phyloP scores from a whole-genome alignment of 2,797 vertebrate species.

The Gymnothorax javanicus region DNA sequence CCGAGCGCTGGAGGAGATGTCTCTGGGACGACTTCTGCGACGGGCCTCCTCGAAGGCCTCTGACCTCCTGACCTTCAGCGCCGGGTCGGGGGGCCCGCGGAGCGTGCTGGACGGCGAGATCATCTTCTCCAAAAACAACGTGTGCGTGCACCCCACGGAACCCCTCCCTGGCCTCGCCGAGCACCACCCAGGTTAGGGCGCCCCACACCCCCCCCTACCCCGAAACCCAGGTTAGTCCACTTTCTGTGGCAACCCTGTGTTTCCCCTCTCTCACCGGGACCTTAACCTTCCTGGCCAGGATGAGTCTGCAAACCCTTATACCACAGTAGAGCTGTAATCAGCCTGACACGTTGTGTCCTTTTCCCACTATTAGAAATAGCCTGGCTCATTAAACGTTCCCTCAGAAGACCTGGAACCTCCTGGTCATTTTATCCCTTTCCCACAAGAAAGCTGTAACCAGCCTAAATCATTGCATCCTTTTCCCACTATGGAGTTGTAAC shows the following conservation, averaged over 20 bases:
- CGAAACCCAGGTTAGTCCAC: not conserved
- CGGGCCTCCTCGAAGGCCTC: conserved; percentile 95
- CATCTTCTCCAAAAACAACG: conserved; percentile 98
- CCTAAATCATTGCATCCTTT: not conserved
- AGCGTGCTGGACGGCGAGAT: conserved; percentile 86
- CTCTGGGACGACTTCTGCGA: conserved; percentile 97
- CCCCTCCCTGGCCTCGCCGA: conserved; percentile 85
- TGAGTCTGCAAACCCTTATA: not conserved
- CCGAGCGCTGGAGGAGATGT: conserved; percentile 80
- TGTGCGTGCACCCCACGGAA: conserved; percentile 92
- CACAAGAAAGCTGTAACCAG: not conserved
- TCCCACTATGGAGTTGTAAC: not conserved
- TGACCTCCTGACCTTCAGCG: conserved; percentile 91
- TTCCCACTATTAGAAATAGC: not conserved
- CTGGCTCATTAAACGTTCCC: conserved; percentile 4
- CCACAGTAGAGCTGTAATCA: not conserved
- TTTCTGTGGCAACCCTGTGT: not conserved
- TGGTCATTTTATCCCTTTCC: not conserved
- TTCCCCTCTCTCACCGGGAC: not conserved
- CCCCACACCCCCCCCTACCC: not conserved
- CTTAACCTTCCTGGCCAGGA: not conserved
- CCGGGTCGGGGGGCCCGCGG: conserved; percentile 71
- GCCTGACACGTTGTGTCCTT: not conserved
- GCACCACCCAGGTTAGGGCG: conserved; percentile 89
- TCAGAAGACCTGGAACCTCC: not conserved